phyloP scores from a whole-genome alignment of 1,140 invertebrate species.

The Drosophila malerkotliana region DNA sequence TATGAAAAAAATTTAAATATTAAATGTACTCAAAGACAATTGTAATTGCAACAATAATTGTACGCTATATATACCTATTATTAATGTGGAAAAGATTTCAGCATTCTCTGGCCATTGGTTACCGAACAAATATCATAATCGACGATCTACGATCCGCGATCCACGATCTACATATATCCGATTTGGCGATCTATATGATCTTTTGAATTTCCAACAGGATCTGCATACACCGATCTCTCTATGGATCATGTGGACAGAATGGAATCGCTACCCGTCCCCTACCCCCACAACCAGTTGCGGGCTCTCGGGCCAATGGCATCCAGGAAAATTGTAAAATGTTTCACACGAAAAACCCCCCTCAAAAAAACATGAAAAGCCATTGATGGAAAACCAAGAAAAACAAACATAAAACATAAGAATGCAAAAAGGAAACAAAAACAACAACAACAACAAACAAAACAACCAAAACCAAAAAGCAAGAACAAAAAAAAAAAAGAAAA shows the following conservation, averaged over 20 bases:
- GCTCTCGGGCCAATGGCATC: constrained; percentile 14
- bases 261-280: background rate
- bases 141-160: constrained; percentile 4
- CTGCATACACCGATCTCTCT: constrained; percentile 1
- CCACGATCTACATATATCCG: background rate
- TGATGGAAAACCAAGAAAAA: constrained; percentile 23
- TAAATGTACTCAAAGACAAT: constrained; percentile 84
- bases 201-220: background rate
- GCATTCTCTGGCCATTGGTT: constrained; percentile 38
- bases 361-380: constrained; percentile 2
- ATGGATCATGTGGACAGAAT: constrained; percentile 12
- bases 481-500: constrained; percentile 34
- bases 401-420: constrained; percentile 74
- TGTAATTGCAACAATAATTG: constrained; percentile 84
- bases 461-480: constrained; percentile 14
- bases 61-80: constrained; percentile 83
- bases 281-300: background rate
- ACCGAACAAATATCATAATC: background rate
- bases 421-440: constrained; percentile 35
- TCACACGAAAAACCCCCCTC: constrained; percentile 49
- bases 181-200: background rate
- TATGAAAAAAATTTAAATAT: constrained; percentile 74
- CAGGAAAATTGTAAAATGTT: constrained; percentile 71
- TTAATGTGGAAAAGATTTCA: constrained; percentile 65
- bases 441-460: constrained; percentile 48